Conservation (phyloP, 2,113 vertebrate genomes). For the Lampris megalopsis region DNA sequence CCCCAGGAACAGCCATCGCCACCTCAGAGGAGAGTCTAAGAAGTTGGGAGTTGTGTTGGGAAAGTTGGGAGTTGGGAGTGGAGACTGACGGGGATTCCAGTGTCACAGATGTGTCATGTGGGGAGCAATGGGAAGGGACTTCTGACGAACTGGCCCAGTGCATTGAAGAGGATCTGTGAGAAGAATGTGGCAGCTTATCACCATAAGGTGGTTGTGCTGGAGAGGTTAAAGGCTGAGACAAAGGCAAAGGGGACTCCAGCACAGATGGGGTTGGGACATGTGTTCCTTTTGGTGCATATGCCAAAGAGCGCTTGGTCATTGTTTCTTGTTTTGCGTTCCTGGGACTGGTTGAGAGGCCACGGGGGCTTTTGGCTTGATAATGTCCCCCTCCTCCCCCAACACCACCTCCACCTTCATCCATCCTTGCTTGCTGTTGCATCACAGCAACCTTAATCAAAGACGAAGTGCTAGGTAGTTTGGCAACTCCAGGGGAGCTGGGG, state of each 20-base stretch:
- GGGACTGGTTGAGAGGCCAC: slow-evolving; percentile 88
- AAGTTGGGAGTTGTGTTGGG: slow-evolving; percentile 64
- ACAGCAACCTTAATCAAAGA: slow-evolving; percentile 89
- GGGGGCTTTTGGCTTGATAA: slow-evolving; percentile 87
- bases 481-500: slow-evolving; percentile 92
- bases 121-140: slow-evolving; percentile 71
- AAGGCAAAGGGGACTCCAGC: slow-evolving; percentile 84
- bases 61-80: slow-evolving; percentile 73
- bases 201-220: slow-evolving; percentile 79
- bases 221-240: slow-evolving; percentile 84
- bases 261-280: slow-evolving; percentile 85
- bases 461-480: slow-evolving; percentile 91
- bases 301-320: slow-evolving; percentile 86
- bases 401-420: slow-evolving; percentile 77
- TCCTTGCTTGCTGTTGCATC: slow-evolving; percentile 90
- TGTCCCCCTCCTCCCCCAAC: slow-evolving; percentile 66
- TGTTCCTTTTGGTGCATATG: slow-evolving; percentile 88
- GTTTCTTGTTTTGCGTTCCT: slow-evolving; percentile 86
- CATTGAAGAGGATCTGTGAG: slow-evolving; percentile 78
- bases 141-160: slow-evolving; percentile 84
- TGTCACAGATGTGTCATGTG: slow-evolving; percentile 78
- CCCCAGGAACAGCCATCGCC: slow-evolving; percentile 78
- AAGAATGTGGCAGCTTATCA: slow-evolving; percentile 81
- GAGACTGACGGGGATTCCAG: slow-evolving; percentile 79
- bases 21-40: slow-evolving; percentile 80